These are phyloP conservation scores for Chironomus riparius DNA, from an alignment of 2,888 invertebrate genomes.

Conservation along the genomic window DNA sequence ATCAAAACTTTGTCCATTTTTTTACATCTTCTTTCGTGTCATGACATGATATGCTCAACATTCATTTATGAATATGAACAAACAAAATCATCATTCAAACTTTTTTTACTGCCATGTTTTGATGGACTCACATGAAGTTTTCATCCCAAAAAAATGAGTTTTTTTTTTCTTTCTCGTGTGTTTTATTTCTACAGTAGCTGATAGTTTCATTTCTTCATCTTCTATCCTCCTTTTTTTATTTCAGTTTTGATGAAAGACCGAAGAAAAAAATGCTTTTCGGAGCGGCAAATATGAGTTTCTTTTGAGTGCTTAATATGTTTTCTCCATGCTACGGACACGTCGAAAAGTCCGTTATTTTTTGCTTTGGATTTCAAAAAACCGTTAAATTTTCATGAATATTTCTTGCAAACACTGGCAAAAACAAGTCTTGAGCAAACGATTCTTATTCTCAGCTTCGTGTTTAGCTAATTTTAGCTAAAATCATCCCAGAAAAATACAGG, in stretches of 20 bases:
- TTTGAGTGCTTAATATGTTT: constrained; percentile 26
- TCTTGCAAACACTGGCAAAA: no score
- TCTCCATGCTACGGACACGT: no score
- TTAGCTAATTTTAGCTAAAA: no score
- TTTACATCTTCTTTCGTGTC: neutral
- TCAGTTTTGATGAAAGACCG: neutral
- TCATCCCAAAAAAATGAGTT: neutral
- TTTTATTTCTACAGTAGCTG: neutral
- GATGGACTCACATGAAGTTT: neutral
- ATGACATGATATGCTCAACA: neutral
- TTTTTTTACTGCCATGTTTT: no score
- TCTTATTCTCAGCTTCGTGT: no score
- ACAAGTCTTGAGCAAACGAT: no score
- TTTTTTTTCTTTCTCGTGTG: neutral
- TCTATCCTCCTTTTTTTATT: neutral
- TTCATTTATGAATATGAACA: neutral
- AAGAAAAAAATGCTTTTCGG: neutral
- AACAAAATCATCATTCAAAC: neutral
- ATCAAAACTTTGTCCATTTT: neutral
- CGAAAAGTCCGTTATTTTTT: no score
- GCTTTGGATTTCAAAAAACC: no score
- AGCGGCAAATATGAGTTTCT: constrained; percentile 22
- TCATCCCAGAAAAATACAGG: no score
- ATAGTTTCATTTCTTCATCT: neutral
- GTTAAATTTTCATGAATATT: no score